Evolutionary conservation across 2,888 invertebrate species (phyloP).

Genomic region (Drosophila macrospina): DNA sequence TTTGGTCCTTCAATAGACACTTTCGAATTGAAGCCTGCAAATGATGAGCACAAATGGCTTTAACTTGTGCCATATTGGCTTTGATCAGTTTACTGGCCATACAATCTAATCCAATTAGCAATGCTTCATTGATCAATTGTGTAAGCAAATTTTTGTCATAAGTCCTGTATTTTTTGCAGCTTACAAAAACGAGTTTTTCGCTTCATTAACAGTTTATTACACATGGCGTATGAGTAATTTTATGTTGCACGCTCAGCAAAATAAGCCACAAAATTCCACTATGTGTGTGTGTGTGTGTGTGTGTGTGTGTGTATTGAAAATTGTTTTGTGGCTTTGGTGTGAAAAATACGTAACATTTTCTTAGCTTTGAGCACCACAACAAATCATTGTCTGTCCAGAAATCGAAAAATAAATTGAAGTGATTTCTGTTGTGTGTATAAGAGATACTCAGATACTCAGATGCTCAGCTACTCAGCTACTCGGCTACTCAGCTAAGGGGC

Average conservation of each 20-base stretch:
- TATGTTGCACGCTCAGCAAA: conserved; percentile 34
- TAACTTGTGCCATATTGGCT: conserved; percentile 19
- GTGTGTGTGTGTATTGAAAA: conserved; percentile 26
- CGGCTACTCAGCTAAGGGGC: neutral
- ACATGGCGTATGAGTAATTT: conserved; percentile 51
- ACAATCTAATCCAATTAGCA: conserved; percentile 56
- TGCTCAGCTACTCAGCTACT: too few relatives aligned
- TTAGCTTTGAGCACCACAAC: conserved; percentile 44
- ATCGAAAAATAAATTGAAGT: conserved; percentile 80
- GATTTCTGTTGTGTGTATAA: conserved; percentile 54
- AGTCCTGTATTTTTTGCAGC: conserved; percentile 26
- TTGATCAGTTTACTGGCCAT: conserved; percentile 43
- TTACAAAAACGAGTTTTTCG: too few relatives aligned
- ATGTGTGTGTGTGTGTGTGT: conserved; percentile 17
- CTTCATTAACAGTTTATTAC: conserved; percentile 51
- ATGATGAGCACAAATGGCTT: conserved; percentile 10
- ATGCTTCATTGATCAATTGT: conserved; percentile 52
- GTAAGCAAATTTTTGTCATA: conserved; percentile 35
- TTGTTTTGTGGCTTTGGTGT: conserved; percentile 54
- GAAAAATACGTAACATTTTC: conserved; percentile 57
- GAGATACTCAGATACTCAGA: neutral
- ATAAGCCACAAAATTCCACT: conserved; percentile 11
- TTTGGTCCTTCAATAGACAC: neutral
- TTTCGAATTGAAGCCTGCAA: neutral
- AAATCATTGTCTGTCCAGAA: conserved; percentile 64